These are phyloP conservation scores for Rhopalosiphum padi DNA, from an alignment of 1,140 invertebrate species.

Conservation along the genomic window DNA sequence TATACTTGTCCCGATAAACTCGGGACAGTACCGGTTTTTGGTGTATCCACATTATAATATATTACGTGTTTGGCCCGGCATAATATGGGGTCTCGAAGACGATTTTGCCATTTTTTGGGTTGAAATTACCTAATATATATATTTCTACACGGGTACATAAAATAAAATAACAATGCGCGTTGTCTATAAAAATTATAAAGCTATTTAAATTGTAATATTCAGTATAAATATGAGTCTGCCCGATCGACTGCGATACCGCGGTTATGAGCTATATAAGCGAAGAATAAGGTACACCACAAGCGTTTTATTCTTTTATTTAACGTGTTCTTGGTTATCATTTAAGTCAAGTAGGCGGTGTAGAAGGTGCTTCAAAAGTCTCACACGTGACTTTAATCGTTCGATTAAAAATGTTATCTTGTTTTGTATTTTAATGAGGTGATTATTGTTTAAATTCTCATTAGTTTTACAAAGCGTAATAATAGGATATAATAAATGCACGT, in stretches of 20 bases:
- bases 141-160: neutral
- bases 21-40: neutral
- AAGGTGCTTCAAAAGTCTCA: neutral
- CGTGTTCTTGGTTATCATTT: neutral
- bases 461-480: neutral
- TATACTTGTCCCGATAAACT: neutral
- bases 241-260: neutral
- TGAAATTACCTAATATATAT: neutral
- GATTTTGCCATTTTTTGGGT: neutral
- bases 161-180: neutral
- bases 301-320: neutral
- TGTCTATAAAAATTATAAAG: neutral
- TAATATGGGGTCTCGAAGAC: neutral
- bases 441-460: neutral
- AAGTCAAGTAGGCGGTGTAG: neutral
- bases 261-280: neutral
- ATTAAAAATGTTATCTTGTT: neutral
- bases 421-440: neutral
- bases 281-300: neutral
- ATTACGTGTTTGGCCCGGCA: neutral
- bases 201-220: too few relatives aligned
- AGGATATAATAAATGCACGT: neutral
- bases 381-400: neutral
- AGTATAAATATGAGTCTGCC: neutral
- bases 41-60: neutral